Evolutionary conservation across 2,113 vertebrate species (phyloP), one percentile per base, ranked within the genome.

Genomic region (Ctenomys sociabilis): DNA sequence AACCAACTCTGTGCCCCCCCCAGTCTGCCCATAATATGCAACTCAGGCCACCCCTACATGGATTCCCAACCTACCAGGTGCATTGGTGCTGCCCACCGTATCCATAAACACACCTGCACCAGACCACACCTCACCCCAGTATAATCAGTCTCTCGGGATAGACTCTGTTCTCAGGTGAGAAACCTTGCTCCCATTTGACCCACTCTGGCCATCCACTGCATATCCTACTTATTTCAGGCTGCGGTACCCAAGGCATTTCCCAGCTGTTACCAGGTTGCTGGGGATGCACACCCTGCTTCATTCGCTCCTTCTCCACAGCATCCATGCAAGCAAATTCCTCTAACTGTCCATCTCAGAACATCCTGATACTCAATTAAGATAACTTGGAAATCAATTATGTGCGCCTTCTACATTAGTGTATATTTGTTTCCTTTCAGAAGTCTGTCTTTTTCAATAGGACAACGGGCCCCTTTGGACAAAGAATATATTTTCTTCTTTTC

Each of bases 371-470:
- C 61, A 26, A 9, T 24, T 63, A 28, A 63, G 24, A 32, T 45
- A 82, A 73, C 45, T 66, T 89, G 57, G 73, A 92, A 64, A 11
- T 96, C 82, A 72, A 64, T 78, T 90, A 54, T 49, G 28, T 85
- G 1, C 32, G 1, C 32, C 35, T 45, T 70, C 32, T 83, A 35
- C n/a, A 94, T 61, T 37, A 80, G 88, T 94, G 24, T 43, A 52
- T 43, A 82, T n/a, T 70, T 68, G 73, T 40, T 75, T 94, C 75
- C 35, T n/a, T 52, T 85, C 35, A 16, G 54, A 94, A 73, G 7
- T 57, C 68, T 22, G 4, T 40, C 7, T 3, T 8, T 83, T 90
- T 95, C 52, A 64, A 28, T 78, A 52, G 86, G 40, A 72, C 66
- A 96, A 54, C 40, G 35, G 19, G 32, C 45, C 49, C 26, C 22